A percentile compares a stretch with the other conserved stretches of the same genome.
phyloP scores from a whole-genome alignment of 1,140 invertebrate species.

The Phocides pigmalion region DNA sequence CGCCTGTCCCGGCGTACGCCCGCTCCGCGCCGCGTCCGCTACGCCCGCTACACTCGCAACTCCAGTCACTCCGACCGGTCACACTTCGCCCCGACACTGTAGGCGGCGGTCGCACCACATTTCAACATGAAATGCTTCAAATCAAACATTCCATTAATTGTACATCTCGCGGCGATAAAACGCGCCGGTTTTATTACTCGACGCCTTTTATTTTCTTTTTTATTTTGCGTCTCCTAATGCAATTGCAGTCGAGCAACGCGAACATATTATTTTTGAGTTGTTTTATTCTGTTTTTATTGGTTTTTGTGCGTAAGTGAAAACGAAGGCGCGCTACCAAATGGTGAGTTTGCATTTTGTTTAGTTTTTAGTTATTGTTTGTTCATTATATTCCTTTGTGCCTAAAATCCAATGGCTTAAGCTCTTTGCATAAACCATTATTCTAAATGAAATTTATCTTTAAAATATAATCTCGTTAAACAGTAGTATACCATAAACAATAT shows the following conservation, averaged over 20 bases:
- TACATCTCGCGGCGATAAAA: conserved; percentile 69
- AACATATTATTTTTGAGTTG: conserved; percentile 58
- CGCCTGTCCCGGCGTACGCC: conserved; percentile 12
- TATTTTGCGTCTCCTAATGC: conserved; percentile 72
- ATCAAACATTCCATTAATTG: conserved; percentile 77
- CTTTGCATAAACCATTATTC: too few relatives aligned
- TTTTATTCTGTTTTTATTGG: conserved; percentile 63
- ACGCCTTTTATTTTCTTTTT: conserved; percentile 72
- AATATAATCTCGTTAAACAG: too few relatives aligned
- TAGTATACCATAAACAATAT: neutral
- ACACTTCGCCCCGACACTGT: conserved; percentile 53
- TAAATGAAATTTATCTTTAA: conserved; percentile 8
- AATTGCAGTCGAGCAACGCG: conserved; percentile 74
- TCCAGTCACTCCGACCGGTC: conserved; percentile 40
- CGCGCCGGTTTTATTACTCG: conserved; percentile 66
- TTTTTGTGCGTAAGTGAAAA: conserved; percentile 72
- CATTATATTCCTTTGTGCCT: too few relatives aligned
- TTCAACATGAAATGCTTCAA: conserved; percentile 47
- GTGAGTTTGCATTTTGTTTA: conserved; percentile 45
- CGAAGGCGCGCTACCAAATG: conserved; percentile 43
- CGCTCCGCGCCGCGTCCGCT: conserved; percentile 33
- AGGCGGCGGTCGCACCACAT: conserved; percentile 49
- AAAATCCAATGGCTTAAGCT: too few relatives aligned
- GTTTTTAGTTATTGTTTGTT: too few relatives aligned
- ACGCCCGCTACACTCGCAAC: too few relatives aligned